These are phyloP conservation scores for Amniataba percoides DNA, from an alignment of 2,797 vertebrate genomes.

Conservation along the genomic window DNA sequence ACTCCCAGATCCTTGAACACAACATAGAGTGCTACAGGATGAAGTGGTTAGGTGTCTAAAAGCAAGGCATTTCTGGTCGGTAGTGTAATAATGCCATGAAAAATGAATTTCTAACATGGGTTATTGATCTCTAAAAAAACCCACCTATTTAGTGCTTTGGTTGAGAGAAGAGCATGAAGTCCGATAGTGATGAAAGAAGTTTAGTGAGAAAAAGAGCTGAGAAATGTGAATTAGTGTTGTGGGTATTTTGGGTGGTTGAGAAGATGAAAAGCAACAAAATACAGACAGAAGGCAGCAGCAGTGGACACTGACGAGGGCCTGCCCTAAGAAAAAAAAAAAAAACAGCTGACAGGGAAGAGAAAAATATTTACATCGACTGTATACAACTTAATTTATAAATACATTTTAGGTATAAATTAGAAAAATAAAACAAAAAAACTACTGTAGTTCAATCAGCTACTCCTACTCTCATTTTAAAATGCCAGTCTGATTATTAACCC, in stretches of 20 bases:
- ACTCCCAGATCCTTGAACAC: neutral
- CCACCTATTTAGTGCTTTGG: constrained; percentile 77
- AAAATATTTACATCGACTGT: constrained; percentile 90
- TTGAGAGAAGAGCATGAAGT: constrained; percentile 55
- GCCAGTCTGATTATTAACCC: constrained; percentile 81
- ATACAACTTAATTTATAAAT: constrained; percentile 95
- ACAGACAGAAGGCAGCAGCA: constrained; percentile 71
- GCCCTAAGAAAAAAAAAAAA: constrained; percentile 78
- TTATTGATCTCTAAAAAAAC: neutral
- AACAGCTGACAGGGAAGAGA: constrained; percentile 73
- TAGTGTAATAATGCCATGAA: neutral
- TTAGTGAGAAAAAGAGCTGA: neutral
- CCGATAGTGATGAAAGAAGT: neutral
- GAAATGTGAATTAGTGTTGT: constrained; percentile 47
- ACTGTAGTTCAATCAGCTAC: constrained; percentile 80
- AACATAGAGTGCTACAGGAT: neutral
- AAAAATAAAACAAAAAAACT: constrained; percentile 83
- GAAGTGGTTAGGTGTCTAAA: constrained; percentile 15
- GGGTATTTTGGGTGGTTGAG: neutral
- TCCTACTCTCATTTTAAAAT: constrained; percentile 77
- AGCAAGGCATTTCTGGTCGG: neutral
- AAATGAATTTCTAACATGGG: constrained; percentile 7
- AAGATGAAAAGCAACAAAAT: constrained; percentile 15
- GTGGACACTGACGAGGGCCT: constrained; percentile 84
- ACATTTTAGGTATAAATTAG: constrained; percentile 92